Percentiles rank a stretch among this genome's conserved stretches.
Conservation (phyloP, 2,113 vertebrate genomes). For the Coptodon rendalli region DNA sequence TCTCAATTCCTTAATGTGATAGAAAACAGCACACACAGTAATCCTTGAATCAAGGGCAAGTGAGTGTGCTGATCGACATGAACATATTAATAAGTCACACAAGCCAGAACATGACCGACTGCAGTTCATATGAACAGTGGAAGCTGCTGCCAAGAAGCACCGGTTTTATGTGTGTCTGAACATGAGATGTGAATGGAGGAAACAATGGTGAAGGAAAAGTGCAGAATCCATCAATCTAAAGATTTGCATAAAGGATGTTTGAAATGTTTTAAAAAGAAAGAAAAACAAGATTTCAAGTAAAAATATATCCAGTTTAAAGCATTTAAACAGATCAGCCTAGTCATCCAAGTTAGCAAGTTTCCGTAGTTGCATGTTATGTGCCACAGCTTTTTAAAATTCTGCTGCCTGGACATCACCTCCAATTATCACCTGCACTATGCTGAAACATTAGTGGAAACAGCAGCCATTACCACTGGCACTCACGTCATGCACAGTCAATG, state of each 20-base stretch:
- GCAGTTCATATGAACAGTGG: neutral
- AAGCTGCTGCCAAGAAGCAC: neutral
- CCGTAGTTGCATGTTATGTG: neutral
- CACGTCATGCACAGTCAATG: neutral
- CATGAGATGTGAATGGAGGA: neutral
- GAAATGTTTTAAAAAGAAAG: neutral
- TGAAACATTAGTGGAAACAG: neutral
- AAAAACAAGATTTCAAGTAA: neutral
- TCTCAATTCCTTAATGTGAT: neutral
- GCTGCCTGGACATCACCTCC: neutral
- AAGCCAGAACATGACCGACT: constrained; percentile 31
- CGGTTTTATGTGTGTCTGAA: neutral
- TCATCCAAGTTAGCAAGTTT: neutral
- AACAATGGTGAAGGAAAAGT: neutral
- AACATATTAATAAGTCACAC: neutral
- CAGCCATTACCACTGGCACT: neutral
- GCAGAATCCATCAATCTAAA: neutral
- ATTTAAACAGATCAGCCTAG: neutral
- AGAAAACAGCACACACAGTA: neutral
- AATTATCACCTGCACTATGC: neutral
- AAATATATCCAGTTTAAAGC: neutral
- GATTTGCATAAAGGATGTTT: neutral
- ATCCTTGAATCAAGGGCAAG: neutral
- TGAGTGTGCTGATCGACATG: neutral
- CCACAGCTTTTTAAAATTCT: neutral